A percentile compares a stretch with the other conserved stretches of the same genome.
phyloP scores from a whole-genome alignment of 2,113 vertebrate species.

The Emydocephalus ijimae region DNA sequence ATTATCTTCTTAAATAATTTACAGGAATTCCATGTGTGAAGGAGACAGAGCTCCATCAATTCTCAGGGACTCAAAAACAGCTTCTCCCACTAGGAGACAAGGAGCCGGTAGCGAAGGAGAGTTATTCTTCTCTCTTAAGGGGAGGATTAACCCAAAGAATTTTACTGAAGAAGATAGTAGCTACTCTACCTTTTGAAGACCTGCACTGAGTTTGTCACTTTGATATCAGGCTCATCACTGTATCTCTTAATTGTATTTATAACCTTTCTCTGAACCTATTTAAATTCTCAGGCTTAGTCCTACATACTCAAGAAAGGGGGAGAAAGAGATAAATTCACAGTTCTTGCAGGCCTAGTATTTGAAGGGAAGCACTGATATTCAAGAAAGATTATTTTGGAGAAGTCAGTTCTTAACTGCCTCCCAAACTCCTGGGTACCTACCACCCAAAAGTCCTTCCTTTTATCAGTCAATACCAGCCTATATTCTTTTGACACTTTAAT shows the following conservation, averaged over 20 bases:
- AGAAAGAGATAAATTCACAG: background rate
- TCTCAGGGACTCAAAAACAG: background rate
- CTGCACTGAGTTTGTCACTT: background rate
- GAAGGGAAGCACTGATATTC: background rate
- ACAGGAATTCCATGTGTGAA: background rate
- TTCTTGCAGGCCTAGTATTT: background rate
- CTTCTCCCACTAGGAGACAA: background rate
- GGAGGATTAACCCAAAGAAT: background rate
- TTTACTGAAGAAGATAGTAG: background rate
- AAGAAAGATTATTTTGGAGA: background rate
- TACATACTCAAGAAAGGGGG: background rate
- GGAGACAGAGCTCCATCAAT: background rate
- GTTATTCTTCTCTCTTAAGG: background rate
- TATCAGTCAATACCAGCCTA: conserved; percentile 9
- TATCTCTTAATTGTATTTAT: conserved; percentile 25
- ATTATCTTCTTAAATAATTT: background rate
- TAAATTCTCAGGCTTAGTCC: conserved; percentile 16
- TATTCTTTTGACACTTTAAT: background rate
- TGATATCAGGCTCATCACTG: conserved; percentile 15
- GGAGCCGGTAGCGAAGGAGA: background rate
- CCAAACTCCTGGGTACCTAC: background rate
- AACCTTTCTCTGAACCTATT: conserved; percentile 25
- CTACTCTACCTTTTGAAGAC: background rate
- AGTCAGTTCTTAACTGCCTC: background rate
- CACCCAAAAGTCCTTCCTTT: background rate